Conservation (phyloP, 2,797 vertebrate species). For the Emydoidea blandingii region DNA sequence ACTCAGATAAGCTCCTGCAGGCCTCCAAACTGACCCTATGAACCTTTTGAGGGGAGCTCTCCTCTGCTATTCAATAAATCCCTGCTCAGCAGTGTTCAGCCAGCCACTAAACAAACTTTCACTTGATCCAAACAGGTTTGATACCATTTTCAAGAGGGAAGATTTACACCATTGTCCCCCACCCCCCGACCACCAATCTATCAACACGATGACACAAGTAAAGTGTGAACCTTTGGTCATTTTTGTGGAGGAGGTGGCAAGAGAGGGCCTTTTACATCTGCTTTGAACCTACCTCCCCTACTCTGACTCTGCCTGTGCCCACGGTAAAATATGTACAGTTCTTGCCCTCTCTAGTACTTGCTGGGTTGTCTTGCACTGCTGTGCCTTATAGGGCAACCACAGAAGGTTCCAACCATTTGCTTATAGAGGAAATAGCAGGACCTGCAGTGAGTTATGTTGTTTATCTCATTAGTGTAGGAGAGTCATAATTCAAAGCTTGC, state of each 20-base stretch:
- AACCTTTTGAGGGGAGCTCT: background rate
- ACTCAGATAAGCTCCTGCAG: background rate
- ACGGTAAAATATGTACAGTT: background rate
- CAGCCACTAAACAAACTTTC: background rate
- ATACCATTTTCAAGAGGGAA: background rate
- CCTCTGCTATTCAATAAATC: background rate
- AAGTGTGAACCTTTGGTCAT: background rate
- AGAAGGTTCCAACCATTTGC: constrained; percentile 70
- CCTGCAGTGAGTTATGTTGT: constrained; percentile 80
- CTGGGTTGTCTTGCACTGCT: constrained; percentile 38
- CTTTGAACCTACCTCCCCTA: constrained; percentile 35
- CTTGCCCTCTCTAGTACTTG: background rate
- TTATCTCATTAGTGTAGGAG: constrained; percentile 84
- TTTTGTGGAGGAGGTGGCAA: constrained; percentile 15
- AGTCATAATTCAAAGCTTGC: constrained; percentile 78
- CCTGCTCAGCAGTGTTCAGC: background rate
- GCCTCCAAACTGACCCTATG: background rate
- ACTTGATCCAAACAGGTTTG: background rate
- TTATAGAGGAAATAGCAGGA: constrained; percentile 76
- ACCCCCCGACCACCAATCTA: background rate
- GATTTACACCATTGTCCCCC: background rate
- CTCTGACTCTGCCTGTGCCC: background rate
- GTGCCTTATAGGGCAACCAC: constrained; percentile 75
- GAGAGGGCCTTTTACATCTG: background rate
- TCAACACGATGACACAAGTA: background rate